Conservation (phyloP, 2,113 vertebrate species). For the Pseudopipra pipra region DNA sequence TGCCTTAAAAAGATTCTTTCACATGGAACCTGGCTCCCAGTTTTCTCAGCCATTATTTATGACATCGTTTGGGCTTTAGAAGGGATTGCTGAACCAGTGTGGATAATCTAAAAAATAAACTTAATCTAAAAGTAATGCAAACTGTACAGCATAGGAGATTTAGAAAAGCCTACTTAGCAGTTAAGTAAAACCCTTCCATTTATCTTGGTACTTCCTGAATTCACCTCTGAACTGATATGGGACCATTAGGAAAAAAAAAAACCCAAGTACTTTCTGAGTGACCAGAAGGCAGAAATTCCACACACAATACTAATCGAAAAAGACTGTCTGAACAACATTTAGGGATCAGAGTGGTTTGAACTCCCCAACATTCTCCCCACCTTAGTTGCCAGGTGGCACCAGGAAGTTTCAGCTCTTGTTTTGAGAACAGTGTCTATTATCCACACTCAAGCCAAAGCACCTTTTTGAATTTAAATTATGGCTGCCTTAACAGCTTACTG, state of each 20-base stretch:
- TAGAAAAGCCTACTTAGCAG: constrained; percentile 46
- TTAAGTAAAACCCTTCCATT: constrained; percentile 28
- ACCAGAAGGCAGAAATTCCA: background rate
- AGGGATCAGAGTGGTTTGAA: background rate
- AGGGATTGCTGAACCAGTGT: constrained; percentile 36
- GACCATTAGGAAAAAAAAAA: background rate
- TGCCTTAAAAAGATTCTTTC: constrained; percentile 47
- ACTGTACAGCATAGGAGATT: constrained; percentile 32
- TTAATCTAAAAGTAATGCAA: constrained; percentile 55
- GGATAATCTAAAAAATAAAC: constrained; percentile 62
- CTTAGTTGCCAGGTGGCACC: background rate
- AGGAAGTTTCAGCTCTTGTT: background rate
- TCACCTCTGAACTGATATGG: background rate
- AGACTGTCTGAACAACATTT: background rate
- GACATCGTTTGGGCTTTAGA: constrained; percentile 11
- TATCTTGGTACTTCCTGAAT: constrained; percentile 38
- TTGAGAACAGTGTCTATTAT: background rate
- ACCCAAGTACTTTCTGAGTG: background rate
- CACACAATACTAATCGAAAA: background rate
- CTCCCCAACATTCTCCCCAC: accelerated
- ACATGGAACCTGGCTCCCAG: background rate
- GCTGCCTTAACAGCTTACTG: constrained; percentile 36
- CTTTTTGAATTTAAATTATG: constrained; percentile 28
- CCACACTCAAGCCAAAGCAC: background rate
- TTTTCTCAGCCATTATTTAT: constrained; percentile 56